Conservation (phyloP, 2,797 vertebrate species). For the Anguilla anguilla region DNA sequence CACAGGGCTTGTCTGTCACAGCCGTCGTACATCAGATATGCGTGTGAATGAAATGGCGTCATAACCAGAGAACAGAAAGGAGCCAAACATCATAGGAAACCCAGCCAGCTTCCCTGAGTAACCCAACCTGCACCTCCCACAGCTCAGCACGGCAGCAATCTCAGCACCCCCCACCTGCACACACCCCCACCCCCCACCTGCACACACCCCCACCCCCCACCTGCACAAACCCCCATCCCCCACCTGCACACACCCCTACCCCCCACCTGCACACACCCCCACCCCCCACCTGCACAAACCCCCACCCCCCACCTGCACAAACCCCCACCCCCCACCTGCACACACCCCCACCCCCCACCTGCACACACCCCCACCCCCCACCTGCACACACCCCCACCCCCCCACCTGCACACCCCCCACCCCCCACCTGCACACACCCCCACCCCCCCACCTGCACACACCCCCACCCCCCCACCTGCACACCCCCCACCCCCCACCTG, state of each 20-base stretch:
- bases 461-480: neutral
- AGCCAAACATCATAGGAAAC: constrained; percentile 8
- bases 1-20: neutral
- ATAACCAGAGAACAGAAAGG: constrained; percentile 10
- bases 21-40: constrained; percentile 37
- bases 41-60: constrained; percentile 33
- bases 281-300: neutral
- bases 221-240: neutral
- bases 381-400: neutral
- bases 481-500: neutral
- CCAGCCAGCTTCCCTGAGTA: neutral
- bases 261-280: neutral
- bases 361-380: neutral
- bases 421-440: no score
- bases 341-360: neutral
- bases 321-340: no score
- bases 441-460: neutral
- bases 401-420: neutral
- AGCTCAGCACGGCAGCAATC: neutral
- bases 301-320: neutral
- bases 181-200: neutral
- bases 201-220: neutral
- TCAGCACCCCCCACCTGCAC: no score
- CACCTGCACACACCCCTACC: no score
- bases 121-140: neutral